Conservation (phyloP, 2,888 invertebrate genomes). For the Venusia cambrica region DNA sequence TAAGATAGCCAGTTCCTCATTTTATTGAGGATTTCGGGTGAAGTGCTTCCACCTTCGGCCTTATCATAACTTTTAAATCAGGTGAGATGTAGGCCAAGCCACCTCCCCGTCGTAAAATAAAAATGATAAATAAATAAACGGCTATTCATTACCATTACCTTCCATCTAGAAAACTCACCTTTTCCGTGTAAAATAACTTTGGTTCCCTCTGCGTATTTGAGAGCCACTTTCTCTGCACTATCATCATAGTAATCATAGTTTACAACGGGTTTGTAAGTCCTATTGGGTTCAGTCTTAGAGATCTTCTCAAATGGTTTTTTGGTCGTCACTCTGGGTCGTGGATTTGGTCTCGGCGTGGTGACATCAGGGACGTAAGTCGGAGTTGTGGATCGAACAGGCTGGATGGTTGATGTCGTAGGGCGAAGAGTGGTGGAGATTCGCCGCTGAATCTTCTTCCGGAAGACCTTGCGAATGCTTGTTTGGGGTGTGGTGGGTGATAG, state of each 20-base stretch:
- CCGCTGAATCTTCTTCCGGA: conserved; percentile 57
- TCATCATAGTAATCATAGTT: conserved; percentile 88
- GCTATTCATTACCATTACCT: too few species aligned
- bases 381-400: conserved; percentile 15
- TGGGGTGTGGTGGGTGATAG: conserved; percentile 62
- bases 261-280: conserved; percentile 52
- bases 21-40: too few species aligned
- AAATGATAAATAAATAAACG: too few species aligned
- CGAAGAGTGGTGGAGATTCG: conserved; percentile 58
- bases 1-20: too few species aligned
- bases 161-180: conserved; percentile 60
- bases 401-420: conserved; percentile 37
- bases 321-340: conserved; percentile 32
- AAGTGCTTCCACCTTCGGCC: too few species aligned
- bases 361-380: conserved; percentile 28
- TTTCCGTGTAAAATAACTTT: conserved; percentile 80
- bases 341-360: conserved; percentile 10
- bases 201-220: conserved; percentile 69
- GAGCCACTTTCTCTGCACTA: conserved; percentile 76
- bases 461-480: conserved; percentile 45
- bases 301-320: conserved; percentile 58
- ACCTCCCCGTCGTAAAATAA: too few species aligned
- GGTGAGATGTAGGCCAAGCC: too few species aligned
- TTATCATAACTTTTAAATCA: too few species aligned
- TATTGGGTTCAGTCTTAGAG: conserved; percentile 39